Base-by-base conservation (phyloP, 2,113 vertebrate genomes). In the Brienomyrus longianalis region DNA sequence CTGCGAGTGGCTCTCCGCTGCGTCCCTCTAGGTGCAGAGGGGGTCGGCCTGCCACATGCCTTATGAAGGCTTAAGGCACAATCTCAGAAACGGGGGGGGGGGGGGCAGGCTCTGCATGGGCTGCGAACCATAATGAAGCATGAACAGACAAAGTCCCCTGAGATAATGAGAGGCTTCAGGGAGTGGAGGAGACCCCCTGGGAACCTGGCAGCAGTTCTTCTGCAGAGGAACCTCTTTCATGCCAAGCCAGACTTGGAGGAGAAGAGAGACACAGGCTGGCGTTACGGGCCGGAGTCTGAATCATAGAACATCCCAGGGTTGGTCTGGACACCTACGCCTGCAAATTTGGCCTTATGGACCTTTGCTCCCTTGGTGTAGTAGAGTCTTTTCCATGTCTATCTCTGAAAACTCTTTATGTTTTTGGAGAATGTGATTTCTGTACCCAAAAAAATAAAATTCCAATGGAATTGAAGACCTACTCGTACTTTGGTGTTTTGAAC, bases 91-190 rank as follows among this genome's bases (percentile, higher is more conserved):
- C 0, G 39, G 4, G 21, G 4, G 43, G 56, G 15, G 86, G 35
- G 52, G 17, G 74, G 74, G 3, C 5, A 6, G 31, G 31, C 15
- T 17, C 31, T 80, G 74, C 74, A 80, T 77, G 74, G 74, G 15
- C 62, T 59, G 47, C 48, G 3, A 27, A 74, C 88, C 19, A 45
- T 51, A 88, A 88, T 74, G 62, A 88, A 45, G 11, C 56, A n/a
- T 35, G 47, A 74, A 47, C 8, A 50, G n/a, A 48, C 15, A 59
- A 31, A 77, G 21, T 31, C 87, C 62, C 45, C 47, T 6, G 74
- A 90, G 89, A 23, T 50, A 88, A 50, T n/a, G 15, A 83, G 86
- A 47, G 35, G 80, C 21, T 45, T 88, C 47, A 88, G 89, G 43
- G n/a, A 80, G 48, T 39, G n/a, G 66, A 59, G 45, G 35, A 83